Conservation (phyloP, 2,888 invertebrate species). For the Brachylomia viminalis region DNA sequence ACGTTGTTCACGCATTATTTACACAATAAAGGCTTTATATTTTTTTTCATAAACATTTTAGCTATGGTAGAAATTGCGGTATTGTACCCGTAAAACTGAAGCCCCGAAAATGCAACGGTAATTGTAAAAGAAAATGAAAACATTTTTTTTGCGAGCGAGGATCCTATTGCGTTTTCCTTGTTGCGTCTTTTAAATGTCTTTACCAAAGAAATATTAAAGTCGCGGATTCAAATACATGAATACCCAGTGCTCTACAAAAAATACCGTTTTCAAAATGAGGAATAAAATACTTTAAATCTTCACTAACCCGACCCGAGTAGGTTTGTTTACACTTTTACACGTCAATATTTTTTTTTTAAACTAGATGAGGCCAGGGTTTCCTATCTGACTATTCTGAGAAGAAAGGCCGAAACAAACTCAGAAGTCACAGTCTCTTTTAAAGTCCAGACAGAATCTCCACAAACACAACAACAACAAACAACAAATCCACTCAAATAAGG, state of each 20-base stretch:
- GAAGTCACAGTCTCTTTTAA: too few relatives aligned
- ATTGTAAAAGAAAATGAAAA: neutral
- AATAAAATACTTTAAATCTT: neutral
- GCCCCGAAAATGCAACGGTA: neutral
- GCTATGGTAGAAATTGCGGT: neutral
- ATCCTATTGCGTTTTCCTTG: too few relatives aligned
- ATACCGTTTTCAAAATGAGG: neutral
- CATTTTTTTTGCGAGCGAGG: neutral
- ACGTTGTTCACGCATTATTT: neutral
- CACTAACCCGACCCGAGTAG: too few relatives aligned
- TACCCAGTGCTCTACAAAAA: neutral
- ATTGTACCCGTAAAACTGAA: slow-evolving; percentile 8
- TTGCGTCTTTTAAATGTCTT: neutral
- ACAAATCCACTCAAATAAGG: neutral
- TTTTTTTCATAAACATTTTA: neutral
- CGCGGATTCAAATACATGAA: neutral
- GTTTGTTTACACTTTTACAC: too few relatives aligned
- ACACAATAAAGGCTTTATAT: neutral
- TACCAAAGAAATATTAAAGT: neutral
- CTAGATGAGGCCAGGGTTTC: too few relatives aligned
- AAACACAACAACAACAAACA: neutral
- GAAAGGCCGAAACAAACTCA: too few relatives aligned
- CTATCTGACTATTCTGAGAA: too few relatives aligned
- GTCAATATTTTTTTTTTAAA: too few relatives aligned
- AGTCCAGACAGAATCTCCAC: too few relatives aligned